These are phyloP conservation scores for Drosophila gaucha DNA, from an alignment of 2,888 invertebrate genomes.

Conservation along the genomic window DNA sequence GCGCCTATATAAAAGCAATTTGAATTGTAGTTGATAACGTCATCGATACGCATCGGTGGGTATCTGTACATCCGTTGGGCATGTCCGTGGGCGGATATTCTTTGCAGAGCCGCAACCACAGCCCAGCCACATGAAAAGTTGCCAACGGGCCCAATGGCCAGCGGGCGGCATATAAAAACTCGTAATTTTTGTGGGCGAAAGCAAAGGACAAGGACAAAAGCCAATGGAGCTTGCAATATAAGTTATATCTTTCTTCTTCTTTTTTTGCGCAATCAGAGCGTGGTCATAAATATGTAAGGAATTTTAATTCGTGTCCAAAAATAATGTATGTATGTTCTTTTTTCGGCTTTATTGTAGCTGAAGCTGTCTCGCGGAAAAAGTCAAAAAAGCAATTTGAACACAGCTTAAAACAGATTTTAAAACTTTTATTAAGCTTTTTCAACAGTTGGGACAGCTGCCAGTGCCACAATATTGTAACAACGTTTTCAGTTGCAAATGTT, in stretches of 20 bases:
- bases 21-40: conserved; percentile 55
- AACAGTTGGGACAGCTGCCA: neutral
- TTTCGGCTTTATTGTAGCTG: no score
- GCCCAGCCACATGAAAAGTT: conserved; percentile 51
- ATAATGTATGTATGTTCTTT: neutral
- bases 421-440: neutral
- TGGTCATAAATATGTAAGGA: conserved; percentile 39
- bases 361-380: neutral
- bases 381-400: conserved; percentile 1
- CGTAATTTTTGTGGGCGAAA: conserved; percentile 39
- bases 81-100: conserved; percentile 22
- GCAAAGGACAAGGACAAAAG: conserved; percentile 25
- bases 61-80: neutral
- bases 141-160: conserved; percentile 39
- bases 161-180: conserved; percentile 54
- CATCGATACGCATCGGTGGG: conserved; percentile 43
- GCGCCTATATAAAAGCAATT: conserved; percentile 41
- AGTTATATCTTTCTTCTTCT: conserved; percentile 19
- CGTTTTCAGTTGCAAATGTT: conserved; percentile 11
- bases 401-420: conserved; percentile 10
- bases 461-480: neutral
- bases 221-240: conserved; percentile 38
- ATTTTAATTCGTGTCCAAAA: conserved; percentile 32
- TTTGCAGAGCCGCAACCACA: conserved; percentile 12
- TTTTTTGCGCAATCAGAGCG: conserved; percentile 15